Percentiles rank a stretch among this genome's conserved stretches.
These are phyloP conservation scores for Drosophila rufa DNA, from an alignment of 1,140 invertebrate genomes.

Conservation along the genomic window DNA sequence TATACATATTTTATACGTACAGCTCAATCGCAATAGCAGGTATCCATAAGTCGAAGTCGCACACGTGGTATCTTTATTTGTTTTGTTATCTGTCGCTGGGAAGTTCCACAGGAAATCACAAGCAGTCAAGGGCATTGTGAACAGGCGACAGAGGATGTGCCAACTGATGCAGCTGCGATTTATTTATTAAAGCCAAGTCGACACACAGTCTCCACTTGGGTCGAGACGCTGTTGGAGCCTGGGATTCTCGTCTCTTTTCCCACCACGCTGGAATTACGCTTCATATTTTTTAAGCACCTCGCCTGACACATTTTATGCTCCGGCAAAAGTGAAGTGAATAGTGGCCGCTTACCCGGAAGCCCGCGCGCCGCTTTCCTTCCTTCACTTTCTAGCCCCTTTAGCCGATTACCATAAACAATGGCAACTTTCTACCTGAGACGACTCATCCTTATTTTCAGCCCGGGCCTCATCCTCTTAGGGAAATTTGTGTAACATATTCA, in stretches of 20 bases:
- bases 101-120: constrained; percentile 74
- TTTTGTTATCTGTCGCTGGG: constrained; percentile 64
- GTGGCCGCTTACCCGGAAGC: constrained; percentile 40
- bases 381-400: constrained; percentile 2
- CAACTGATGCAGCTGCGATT: constrained; percentile 76
- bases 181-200: constrained; percentile 71
- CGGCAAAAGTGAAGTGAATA: constrained; percentile 66
- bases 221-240: constrained; percentile 17
- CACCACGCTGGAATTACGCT: constrained; percentile 31
- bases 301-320: constrained; percentile 73
- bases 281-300: constrained; percentile 69
- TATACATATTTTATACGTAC: too few species aligned
- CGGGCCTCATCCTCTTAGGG: constrained; percentile 35
- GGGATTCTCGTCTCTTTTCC: constrained; percentile 4
- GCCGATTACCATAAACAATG: constrained; percentile 65
- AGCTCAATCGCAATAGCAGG: not conserved
- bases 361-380: not conserved
- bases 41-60: not conserved
- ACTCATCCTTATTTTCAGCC: constrained; percentile 29
- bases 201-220: constrained; percentile 42
- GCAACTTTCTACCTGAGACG: constrained; percentile 55
- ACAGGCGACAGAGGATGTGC: constrained; percentile 45
- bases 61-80: constrained; percentile 5
- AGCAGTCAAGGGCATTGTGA: constrained; percentile 65
- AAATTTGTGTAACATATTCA: constrained; percentile 61